These are phyloP conservation scores for Thymelicus lineola DNA, from an alignment of 2,888 invertebrate species.

Conservation along the genomic window DNA sequence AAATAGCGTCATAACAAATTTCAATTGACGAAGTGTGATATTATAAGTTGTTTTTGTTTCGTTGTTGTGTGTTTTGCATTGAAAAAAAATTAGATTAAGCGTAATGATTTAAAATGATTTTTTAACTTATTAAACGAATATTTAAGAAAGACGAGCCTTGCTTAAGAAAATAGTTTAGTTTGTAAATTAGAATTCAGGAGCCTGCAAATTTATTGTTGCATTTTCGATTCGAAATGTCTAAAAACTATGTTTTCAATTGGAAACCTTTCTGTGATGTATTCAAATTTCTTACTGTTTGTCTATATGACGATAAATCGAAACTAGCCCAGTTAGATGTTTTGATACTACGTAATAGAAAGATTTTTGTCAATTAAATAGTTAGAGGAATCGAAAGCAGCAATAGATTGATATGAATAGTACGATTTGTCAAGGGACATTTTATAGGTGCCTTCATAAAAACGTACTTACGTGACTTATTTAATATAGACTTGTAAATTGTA, in stretches of 20 bases:
- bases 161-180: slow-evolving; percentile 81
- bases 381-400: slow-evolving; percentile 65
- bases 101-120: slow-evolving; percentile 64
- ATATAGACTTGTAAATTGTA: slow-evolving; percentile 75
- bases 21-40: slow-evolving; percentile 81
- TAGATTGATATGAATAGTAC: slow-evolving; percentile 63
- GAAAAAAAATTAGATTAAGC: slow-evolving; percentile 71
- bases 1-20: slow-evolving; percentile 66
- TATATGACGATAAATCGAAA: slow-evolving; percentile 24
- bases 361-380: slow-evolving; percentile 45
- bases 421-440: slow-evolving; percentile 75
- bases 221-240: slow-evolving; percentile 55
- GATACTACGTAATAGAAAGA: slow-evolving; percentile 34
- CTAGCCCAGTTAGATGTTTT: slow-evolving; percentile 30
- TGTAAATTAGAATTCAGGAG: slow-evolving; percentile 70
- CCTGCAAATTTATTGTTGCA: slow-evolving; percentile 54
- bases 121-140: slow-evolving; percentile 81
- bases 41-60: slow-evolving; percentile 82
- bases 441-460: slow-evolving; percentile 82
- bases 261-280: slow-evolving; percentile 36
- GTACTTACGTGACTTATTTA: slow-evolving; percentile 62
- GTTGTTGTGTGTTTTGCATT: slow-evolving; percentile 83
- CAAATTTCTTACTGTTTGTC: slow-evolving; percentile 32
- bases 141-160: slow-evolving; percentile 84
- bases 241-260: slow-evolving; percentile 17